phyloP scores from a whole-genome alignment of 2,113 vertebrate genomes.

The Ardeotis arabs region DNA sequence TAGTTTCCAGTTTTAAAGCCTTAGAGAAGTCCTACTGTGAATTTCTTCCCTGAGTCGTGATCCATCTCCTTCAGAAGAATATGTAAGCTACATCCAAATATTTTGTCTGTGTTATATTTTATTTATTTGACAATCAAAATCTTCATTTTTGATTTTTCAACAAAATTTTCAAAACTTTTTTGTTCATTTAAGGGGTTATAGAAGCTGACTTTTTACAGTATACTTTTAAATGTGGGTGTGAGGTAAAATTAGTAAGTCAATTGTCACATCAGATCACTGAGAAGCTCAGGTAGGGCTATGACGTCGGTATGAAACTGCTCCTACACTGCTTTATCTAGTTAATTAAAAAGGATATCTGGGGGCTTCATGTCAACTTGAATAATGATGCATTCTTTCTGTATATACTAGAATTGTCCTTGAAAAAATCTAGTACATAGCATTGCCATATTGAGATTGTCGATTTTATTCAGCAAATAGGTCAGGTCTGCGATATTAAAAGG shows the following conservation, averaged over 20 bases:
- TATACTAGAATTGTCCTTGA: constrained; percentile 59
- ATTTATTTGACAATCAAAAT: background rate
- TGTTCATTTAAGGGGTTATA: background rate
- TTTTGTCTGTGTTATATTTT: background rate
- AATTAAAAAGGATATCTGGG: constrained; percentile 73
- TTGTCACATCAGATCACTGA: background rate
- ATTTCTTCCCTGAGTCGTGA: background rate
- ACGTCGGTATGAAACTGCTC: background rate
- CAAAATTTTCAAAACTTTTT: background rate
- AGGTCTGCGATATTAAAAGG: background rate
- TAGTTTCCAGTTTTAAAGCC: background rate
- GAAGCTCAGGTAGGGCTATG: background rate
- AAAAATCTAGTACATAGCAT: constrained; percentile 50
- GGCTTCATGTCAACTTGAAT: constrained; percentile 70
- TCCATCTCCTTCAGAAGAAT: background rate
- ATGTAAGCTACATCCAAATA: background rate
- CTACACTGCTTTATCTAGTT: constrained; percentile 59
- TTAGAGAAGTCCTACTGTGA: background rate
- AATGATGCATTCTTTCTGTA: constrained; percentile 61
- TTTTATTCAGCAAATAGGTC: background rate
- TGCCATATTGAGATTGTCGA: background rate
- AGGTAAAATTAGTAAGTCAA: background rate
- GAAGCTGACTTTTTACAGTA: background rate
- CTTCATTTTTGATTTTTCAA: background rate
- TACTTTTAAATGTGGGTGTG: background rate